These are phyloP conservation scores for Gisinianus flammeolus DNA, from an alignment of 2,888 invertebrate species.

Conservation along the genomic window DNA sequence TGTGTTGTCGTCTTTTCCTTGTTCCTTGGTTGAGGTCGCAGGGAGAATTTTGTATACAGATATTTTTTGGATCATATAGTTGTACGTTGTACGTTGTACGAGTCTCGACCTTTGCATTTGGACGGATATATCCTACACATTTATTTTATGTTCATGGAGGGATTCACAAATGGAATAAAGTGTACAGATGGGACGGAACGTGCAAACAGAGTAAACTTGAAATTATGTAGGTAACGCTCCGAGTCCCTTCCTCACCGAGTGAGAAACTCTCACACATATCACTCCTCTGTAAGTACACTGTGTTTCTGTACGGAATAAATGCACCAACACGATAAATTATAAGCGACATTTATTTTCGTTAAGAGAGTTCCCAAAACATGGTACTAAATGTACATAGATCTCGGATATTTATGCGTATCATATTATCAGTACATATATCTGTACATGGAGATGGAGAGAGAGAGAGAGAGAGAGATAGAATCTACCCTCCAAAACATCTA, in stretches of 20 bases:
- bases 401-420: no score
- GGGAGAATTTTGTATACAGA: not conserved
- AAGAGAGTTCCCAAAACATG: slow-evolving; percentile 42
- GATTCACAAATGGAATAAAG: slow-evolving; percentile 40
- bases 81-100: not conserved
- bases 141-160: slow-evolving; percentile 33
- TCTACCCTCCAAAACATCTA: not conserved
- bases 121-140: not conserved
- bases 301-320: slow-evolving; percentile 39
- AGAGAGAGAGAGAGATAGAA: no score
- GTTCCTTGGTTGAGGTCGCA: not conserved
- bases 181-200: slow-evolving; percentile 37
- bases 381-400: slow-evolving; percentile 21
- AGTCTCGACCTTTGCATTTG: not conserved
- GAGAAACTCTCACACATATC: no score
- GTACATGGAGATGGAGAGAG: no score
- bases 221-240: slow-evolving; percentile 24
- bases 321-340: slow-evolving; percentile 41
- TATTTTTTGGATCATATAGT: not conserved
- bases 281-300: slow-evolving; percentile 6
- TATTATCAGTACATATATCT: no score
- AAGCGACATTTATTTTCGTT: slow-evolving; percentile 48
- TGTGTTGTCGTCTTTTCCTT: no score
- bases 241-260: not conserved
- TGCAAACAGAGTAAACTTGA: slow-evolving; percentile 36